Percentiles rank a stretch among this genome's conserved stretches.
Evolutionary conservation across 1,140 invertebrate species (phyloP).

Genomic region (Rhagoletis pomonella): DNA sequence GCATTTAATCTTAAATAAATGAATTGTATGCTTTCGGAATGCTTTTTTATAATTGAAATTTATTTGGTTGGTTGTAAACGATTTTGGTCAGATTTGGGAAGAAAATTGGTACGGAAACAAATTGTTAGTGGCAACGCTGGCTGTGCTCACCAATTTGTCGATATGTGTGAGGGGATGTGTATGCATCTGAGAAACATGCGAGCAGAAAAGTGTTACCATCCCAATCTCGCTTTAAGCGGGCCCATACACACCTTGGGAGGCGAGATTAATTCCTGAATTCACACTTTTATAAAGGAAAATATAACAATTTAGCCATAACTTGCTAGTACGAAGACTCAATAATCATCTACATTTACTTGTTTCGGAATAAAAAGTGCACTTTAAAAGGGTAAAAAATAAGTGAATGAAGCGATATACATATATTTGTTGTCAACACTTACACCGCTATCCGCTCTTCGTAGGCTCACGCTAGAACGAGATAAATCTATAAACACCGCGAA

Average conservation of each 20-base stretch:
- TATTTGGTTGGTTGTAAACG: no score
- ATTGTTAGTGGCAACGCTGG: neutral
- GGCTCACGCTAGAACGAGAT: slow-evolving; percentile 33
- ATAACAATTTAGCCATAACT: no score
- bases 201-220: slow-evolving; percentile 28
- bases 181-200: slow-evolving; percentile 49
- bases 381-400: neutral
- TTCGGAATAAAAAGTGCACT: neutral
- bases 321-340: no score
- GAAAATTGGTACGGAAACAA: no score
- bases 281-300: no score
- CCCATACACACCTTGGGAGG: neutral
- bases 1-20: no score
- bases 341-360: no score
- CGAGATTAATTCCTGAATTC: no score
- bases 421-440: slow-evolving; percentile 33
- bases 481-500: neutral
- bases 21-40: no score
- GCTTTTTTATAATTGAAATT: no score
- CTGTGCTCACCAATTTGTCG: slow-evolving; percentile 51
- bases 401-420: neutral
- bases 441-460: neutral
- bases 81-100: no score
- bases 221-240: neutral
- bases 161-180: neutral